Evolutionary conservation across 1,140 invertebrate species (phyloP), one percentile per base, ranked within the genome.

Genomic region (Drosophila nebulosa): DNA sequence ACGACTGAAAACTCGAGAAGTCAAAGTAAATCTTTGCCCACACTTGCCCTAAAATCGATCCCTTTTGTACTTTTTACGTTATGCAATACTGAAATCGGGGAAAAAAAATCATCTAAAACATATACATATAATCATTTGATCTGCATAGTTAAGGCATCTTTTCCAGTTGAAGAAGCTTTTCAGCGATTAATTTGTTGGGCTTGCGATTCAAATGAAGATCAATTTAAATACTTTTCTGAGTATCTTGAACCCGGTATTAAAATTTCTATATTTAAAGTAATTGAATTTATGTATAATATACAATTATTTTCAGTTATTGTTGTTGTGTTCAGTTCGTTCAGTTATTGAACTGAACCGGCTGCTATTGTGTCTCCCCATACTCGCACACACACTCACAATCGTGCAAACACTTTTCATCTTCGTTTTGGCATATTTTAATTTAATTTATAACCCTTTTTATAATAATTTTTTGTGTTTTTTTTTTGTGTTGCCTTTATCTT

Each of bases 341-440:
- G 74, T 76, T 88, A 88, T 86, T 86, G 78, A 88, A 88, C 83
- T 71, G 67, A 67, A 46, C 69, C 69, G 58, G 62, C 51, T 64
- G 66, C 55, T 69, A 62, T 78, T 78, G 77, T 69, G 60, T 79
- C 26, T 36, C 22, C 7, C 16, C n/a, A 21, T 24, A 26, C 30
- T 30, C 10, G 3, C 30, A 32, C 30, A 32, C 30, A 14, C 24
- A 1, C 35, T 2, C 56, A 12, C n/a, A 22, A 14, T 57, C 52
- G 2, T 32, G 14, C 14, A 21, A 32, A 56, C 14, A 18, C 26
- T 55, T 3, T 12, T 61, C 24, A 12, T 64, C 14, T 36, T 62
- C 53, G 51, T 71, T 79, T 64, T 56, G 66, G 56, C 36, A 53
- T 65, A 61, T 72, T 66, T 68, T 39, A 64, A 75, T 76, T 69